phyloP scores from a whole-genome alignment of 2,797 vertebrate genomes.

The Onychomys torridus region DNA sequence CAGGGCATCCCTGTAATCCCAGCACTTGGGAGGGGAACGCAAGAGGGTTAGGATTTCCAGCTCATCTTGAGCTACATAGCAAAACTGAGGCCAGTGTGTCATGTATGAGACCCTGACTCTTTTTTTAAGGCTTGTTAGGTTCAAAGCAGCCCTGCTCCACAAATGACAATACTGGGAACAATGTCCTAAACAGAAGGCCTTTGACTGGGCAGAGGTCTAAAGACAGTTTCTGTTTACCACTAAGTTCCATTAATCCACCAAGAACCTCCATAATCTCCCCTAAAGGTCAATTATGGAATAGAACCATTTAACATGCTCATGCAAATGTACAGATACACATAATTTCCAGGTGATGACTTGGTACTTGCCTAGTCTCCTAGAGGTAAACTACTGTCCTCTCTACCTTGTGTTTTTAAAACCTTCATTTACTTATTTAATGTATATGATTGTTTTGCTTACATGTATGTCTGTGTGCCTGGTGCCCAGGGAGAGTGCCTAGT shows the following conservation, averaged over 20 bases:
- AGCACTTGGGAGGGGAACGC: not conserved
- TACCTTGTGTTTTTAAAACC: not conserved
- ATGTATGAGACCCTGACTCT: not conserved
- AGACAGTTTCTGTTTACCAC: not conserved
- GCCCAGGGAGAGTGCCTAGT: not conserved
- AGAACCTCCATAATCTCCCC: not conserved
- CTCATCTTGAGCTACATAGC: not conserved
- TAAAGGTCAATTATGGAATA: not conserved
- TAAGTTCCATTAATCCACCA: not conserved
- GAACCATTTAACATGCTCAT: not conserved
- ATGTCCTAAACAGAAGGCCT: not conserved
- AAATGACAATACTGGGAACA: not conserved
- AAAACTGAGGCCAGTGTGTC: not conserved
- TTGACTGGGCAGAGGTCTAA: not conserved
- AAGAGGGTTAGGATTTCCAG: not conserved
- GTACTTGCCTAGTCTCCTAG: not conserved
- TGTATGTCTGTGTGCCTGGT: not conserved
- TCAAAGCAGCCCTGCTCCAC: not conserved
- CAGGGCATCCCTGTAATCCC: not conserved
- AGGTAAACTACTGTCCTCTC: not conserved
- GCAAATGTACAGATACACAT: not conserved
- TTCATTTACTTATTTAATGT: not conserved
- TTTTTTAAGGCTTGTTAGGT: not conserved
- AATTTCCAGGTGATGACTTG: not conserved
- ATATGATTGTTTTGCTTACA: not conserved